Conservation (phyloP, 2,797 vertebrate genomes). For the Anabacerthia variegaticeps region DNA sequence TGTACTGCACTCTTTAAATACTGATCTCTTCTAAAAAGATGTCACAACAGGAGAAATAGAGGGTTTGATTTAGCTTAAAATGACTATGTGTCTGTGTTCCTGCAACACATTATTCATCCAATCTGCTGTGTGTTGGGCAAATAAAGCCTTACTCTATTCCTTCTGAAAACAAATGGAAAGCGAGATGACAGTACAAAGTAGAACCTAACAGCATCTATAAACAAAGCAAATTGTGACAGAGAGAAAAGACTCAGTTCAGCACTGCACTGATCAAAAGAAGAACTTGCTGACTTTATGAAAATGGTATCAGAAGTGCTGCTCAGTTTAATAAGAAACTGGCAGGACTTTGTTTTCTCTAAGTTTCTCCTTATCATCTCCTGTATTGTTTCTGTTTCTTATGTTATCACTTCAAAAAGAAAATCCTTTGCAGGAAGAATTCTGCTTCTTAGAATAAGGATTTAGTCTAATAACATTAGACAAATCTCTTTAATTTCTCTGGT, state of each 20-base stretch:
- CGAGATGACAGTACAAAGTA: background rate
- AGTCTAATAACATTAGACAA: conserved; percentile 25
- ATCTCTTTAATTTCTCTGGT: background rate
- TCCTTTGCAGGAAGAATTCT: conserved; percentile 16
- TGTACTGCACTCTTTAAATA: background rate
- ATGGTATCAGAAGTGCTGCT: background rate
- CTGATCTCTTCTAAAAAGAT: background rate
- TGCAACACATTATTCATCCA: background rate
- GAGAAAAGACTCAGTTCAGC: background rate
- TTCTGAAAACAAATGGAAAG: background rate
- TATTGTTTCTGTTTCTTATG: background rate
- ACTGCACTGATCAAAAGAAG: background rate
- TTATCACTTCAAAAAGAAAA: conserved; percentile 35
- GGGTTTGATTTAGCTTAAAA: background rate
- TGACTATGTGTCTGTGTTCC: background rate
- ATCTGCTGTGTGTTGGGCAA: background rate
- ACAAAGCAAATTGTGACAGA: background rate
- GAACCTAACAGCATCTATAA: background rate
- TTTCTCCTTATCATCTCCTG: background rate
- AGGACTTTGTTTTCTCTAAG: conserved; percentile 22
- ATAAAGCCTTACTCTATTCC: background rate
- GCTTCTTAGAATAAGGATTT: conserved; percentile 10
- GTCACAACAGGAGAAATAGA: background rate
- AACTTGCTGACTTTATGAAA: background rate
- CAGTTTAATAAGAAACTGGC: background rate